A percentile compares a stretch with the other conserved stretches of the same genome.
Conservation (phyloP, 2,797 vertebrate species). For the Ctenosaura bakeri region DNA sequence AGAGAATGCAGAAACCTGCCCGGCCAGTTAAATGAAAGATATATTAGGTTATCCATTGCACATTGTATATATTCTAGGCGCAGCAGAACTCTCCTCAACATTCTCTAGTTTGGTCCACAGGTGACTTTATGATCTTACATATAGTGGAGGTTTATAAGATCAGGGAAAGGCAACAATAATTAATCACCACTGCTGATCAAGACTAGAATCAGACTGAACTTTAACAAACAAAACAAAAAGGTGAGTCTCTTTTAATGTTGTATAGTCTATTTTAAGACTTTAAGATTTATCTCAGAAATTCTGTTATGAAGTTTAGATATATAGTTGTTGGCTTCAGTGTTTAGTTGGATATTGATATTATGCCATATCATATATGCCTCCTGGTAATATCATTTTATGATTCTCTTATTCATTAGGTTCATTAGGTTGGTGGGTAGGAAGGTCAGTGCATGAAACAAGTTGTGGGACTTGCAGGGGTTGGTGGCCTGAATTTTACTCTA, state of each 20-base stretch:
- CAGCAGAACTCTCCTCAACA: slow-evolving; percentile 81
- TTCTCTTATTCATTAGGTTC: slow-evolving; percentile 46
- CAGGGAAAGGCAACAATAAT: slow-evolving; percentile 76
- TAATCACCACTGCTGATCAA: slow-evolving; percentile 75
- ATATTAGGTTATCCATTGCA: slow-evolving; percentile 89
- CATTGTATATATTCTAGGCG: slow-evolving; percentile 84
- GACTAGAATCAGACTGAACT: slow-evolving; percentile 63
- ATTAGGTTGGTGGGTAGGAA: slow-evolving; percentile 45
- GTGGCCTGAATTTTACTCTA: not conserved
- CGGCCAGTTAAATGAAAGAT: slow-evolving; percentile 89
- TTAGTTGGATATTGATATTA: slow-evolving; percentile 21
- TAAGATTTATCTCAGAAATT: slow-evolving; percentile 49
- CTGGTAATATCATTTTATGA: slow-evolving; percentile 49
- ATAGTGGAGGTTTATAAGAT: slow-evolving; percentile 73
- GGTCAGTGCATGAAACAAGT: not conserved
- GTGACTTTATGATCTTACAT: slow-evolving; percentile 76
- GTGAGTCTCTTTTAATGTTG: slow-evolving; percentile 79
- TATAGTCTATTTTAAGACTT: slow-evolving; percentile 54
- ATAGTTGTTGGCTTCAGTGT: slow-evolving; percentile 45
- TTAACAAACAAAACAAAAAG: slow-evolving; percentile 78
- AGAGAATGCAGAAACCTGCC: slow-evolving; percentile 88
- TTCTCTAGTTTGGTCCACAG: slow-evolving; percentile 79
- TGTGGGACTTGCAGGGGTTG: slow-evolving; percentile 8
- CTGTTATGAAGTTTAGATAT: slow-evolving; percentile 51
- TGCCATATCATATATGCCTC: not conserved